A percentile compares a stretch with the other conserved stretches of the same genome.
Evolutionary conservation across 2,888 invertebrate species (phyloP).

Genomic region (Chelonus formosanus): DNA sequence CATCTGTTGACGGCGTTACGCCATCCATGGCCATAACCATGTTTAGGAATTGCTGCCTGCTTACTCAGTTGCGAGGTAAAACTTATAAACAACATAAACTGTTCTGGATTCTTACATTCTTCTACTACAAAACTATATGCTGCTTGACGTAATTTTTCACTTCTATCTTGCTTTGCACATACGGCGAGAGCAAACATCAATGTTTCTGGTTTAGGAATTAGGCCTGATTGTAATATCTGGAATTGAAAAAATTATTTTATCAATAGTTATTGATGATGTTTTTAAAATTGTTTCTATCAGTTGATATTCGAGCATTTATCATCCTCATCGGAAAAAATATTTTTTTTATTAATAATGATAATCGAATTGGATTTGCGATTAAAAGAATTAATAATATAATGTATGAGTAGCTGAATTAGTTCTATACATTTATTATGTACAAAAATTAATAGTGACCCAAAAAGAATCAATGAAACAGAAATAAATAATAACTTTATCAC

Average conservation of each 20-base stretch:
- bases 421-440: too few species aligned
- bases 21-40: conserved; percentile 73
- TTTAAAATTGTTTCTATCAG: too few species aligned
- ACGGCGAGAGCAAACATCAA: conserved; percentile 74
- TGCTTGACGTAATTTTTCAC: conserved; percentile 66
- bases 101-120: conserved; percentile 68
- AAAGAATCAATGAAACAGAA: too few species aligned
- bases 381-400: too few species aligned
- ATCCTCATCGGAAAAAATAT: too few species aligned
- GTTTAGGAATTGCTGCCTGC: conserved; percentile 53
- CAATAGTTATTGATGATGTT: too few species aligned
- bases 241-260: conserved; percentile 8
- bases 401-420: too few species aligned
- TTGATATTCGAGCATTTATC: too few species aligned
- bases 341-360: too few species aligned
- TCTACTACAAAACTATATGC: conserved; percentile 64
- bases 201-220: conserved; percentile 69
- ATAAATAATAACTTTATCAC: too few species aligned
- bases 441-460: too few species aligned
- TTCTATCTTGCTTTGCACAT: conserved; percentile 66
- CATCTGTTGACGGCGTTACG: conserved; percentile 72
- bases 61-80: conserved; percentile 67
- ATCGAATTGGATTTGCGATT: too few species aligned
- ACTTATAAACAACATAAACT: conserved; percentile 73
- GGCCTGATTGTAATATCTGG: conserved; percentile 67